Evolutionary conservation across 2,797 vertebrate species (phyloP), one percentile per base, ranked within the genome.

Genomic region (Amniataba percoides): DNA sequence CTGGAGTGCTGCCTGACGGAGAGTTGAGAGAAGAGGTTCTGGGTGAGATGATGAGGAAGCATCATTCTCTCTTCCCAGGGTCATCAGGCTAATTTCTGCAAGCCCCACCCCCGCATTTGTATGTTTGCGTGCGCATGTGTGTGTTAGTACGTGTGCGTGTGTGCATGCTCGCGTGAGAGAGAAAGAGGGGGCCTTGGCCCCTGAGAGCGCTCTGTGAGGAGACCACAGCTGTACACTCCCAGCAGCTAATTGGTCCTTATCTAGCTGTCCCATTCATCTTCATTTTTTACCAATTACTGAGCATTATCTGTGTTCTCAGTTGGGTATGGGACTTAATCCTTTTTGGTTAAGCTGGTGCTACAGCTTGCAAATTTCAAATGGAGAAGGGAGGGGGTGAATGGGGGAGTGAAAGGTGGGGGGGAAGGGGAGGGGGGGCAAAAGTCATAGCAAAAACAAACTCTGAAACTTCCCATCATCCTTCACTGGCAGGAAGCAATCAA

Each of bases 241-340:
- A 98, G 97, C 97, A 99, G 97, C 98, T 99, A 99, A 99, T 99
- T 99, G 98, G 97, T 98, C 97, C 98, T 99, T 99, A 99, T 99
- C 98, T 97, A 97, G 97, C 98, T 97, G 97, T 97, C 97, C 98
- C 98, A 99, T 99, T 99, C 98, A 99, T 99, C 98, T 99, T 99
- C 97, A 99, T 99, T 99, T 99, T 98, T 99, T 98, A 99, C 98
- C 98, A 99, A 99, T 99, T 99, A 99, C 98, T 96, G 97, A 98
- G 98, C 97, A 99, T 99, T 99, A 99, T 99, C 98, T 98, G 97
- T 99, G 98, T 99, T 99, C 98, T 99, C 98, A 97, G 98, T 99
- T 99, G 98, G 98, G 98, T 99, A 97, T 98, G 97, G 97, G 97
- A 99, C 97, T 99, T 99, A 99, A 99, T 99, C 98, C 97, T 98